These are phyloP conservation scores for Scortum barcoo DNA, from an alignment of 2,113 vertebrate genomes.

Conservation along the genomic window DNA sequence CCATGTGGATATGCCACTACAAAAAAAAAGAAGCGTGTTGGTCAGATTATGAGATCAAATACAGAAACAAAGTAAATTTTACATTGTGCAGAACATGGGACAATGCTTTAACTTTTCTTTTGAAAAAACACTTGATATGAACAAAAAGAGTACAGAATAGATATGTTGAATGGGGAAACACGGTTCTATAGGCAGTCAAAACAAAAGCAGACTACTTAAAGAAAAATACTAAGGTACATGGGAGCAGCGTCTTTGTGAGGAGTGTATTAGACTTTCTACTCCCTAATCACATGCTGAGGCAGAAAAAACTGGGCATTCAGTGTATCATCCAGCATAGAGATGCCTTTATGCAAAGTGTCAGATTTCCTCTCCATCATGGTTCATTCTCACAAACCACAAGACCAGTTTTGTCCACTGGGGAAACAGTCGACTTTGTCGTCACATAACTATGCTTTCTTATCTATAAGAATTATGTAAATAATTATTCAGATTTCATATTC, in stretches of 20 bases:
- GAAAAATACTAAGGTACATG: background rate
- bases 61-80: background rate
- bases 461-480: background rate
- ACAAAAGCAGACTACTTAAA: background rate
- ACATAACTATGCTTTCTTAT: too few species aligned
- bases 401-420: too few species aligned
- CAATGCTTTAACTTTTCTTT: background rate
- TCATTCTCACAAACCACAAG: background rate
- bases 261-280: background rate
- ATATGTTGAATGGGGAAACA: background rate
- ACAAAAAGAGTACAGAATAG: background rate
- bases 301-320: background rate
- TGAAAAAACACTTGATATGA: background rate
- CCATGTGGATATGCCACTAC: slow-evolving; percentile 65
- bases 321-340: background rate
- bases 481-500: background rate
- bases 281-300: background rate
- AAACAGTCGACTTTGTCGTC: too few species aligned
- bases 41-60: background rate
- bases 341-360: background rate
- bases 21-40: background rate
- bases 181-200: background rate
- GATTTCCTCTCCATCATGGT: background rate
- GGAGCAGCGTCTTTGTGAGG: background rate
- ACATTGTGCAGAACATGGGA: background rate